Conservation (phyloP, 2,113 vertebrate genomes). For the Catagonus wagneri region DNA sequence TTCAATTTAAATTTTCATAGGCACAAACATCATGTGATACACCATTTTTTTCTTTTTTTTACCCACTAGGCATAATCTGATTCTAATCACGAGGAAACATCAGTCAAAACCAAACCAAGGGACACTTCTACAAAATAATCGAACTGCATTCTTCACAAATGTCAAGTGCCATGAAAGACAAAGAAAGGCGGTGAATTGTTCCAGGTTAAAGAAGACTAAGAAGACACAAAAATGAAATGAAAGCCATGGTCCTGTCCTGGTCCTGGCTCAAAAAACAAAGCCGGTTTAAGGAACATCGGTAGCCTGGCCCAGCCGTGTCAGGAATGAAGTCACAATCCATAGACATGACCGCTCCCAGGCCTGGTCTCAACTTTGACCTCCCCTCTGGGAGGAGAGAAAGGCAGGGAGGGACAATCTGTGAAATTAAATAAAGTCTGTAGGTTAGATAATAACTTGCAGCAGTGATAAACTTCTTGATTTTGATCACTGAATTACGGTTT, state of each 20-base stretch:
- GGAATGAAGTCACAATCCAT: rapidly evolving
- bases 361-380: neutral
- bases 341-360: neutral
- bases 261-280: neutral
- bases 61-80: neutral
- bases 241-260: neutral
- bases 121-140: neutral
- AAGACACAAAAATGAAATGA: neutral
- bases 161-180: neutral
- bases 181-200: neutral
- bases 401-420: neutral
- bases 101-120: neutral
- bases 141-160: neutral
- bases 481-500: neutral
- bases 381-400: neutral
- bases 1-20: neutral
- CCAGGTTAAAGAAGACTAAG: neutral
- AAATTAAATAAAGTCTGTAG: slow-evolving; percentile 1
- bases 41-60: neutral
- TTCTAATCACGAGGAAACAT: neutral
- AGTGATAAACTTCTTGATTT: neutral
- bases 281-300: neutral
- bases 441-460: neutral
- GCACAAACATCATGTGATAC: neutral
- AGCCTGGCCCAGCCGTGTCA: neutral